Conservation (phyloP, 2,113 vertebrate species). For the Monopterus albus region DNA sequence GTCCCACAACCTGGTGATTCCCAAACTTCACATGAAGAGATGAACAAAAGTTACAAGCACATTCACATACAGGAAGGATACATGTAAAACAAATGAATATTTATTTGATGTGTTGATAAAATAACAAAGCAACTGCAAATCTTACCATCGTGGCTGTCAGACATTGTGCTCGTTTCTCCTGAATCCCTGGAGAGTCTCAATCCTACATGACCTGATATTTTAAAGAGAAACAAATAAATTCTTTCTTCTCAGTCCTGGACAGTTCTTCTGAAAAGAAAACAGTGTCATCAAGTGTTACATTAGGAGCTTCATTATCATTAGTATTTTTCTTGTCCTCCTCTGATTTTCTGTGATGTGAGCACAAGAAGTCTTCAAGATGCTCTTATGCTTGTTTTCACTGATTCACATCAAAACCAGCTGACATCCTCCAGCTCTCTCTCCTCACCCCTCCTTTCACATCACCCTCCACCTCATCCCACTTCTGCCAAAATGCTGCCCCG, state of each 20-base stretch:
- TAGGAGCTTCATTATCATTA: neutral
- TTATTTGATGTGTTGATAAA: neutral
- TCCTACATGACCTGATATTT: slow-evolving; percentile 26
- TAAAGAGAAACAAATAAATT: slow-evolving; percentile 14
- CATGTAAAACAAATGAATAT: neutral
- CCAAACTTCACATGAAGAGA: slow-evolving; percentile 54
- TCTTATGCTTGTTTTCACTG: slow-evolving; percentile 66
- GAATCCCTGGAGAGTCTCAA: slow-evolving; percentile 41
- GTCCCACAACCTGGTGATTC: slow-evolving; percentile 50
- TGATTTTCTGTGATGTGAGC: slow-evolving; percentile 46
- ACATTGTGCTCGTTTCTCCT: slow-evolving; percentile 49
- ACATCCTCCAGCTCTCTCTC: slow-evolving; percentile 49
- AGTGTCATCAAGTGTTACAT: neutral
- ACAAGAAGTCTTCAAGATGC: slow-evolving; percentile 58
- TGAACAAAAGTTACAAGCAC: neutral
- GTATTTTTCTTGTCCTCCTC: slow-evolving; percentile 21
- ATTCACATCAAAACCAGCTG: slow-evolving; percentile 86
- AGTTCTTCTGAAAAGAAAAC: slow-evolving; percentile 25
- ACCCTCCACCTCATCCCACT: slow-evolving; percentile 33
- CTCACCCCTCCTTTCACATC: slow-evolving; percentile 13
- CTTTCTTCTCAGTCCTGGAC: slow-evolving; percentile 57
- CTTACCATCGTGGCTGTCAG: slow-evolving; percentile 63
- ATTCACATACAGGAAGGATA: neutral
- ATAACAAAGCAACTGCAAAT: neutral
- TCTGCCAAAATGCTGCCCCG: slow-evolving; percentile 17